These are phyloP conservation scores for Diuraphis noxia DNA, from an alignment of 1,140 invertebrate species.

Conservation along the genomic window DNA sequence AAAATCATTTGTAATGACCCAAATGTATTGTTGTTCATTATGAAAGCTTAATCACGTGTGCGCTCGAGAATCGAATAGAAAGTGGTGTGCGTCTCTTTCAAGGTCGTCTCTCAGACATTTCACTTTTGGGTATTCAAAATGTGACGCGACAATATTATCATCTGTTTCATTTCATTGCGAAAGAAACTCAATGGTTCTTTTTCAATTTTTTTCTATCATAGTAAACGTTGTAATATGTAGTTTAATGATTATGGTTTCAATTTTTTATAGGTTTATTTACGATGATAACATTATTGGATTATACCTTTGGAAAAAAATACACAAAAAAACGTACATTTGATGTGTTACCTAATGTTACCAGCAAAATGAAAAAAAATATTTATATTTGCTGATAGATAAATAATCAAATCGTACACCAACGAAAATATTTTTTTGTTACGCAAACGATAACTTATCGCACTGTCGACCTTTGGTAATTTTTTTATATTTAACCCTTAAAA, in stretches of 20 bases:
- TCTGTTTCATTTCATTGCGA: constrained; percentile 18
- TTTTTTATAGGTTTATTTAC: background rate
- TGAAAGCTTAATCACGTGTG: constrained; percentile 53
- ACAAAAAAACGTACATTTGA: background rate
- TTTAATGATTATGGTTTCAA: background rate
- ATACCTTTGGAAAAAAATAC: background rate
- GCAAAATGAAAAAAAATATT: constrained; percentile 1
- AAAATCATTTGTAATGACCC: constrained; percentile 49
- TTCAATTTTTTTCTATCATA: background rate
- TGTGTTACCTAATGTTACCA: background rate
- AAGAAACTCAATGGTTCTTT: constrained; percentile 7
- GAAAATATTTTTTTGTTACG: constrained; percentile 7
- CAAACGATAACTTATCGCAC: constrained; percentile 23
- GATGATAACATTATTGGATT: background rate
- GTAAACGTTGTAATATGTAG: background rate
- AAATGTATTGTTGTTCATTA: constrained; percentile 52
- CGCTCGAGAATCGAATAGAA: constrained; percentile 50
- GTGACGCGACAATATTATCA: constrained; percentile 27
- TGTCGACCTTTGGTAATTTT: constrained; percentile 30
- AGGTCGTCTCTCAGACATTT: constrained; percentile 47
- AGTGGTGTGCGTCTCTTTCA: constrained; percentile 50
- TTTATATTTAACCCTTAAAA: constrained; percentile 17
- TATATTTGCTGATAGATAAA: background rate
- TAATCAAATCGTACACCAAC: background rate
- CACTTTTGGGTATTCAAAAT: constrained; percentile 48